Percentiles rank a stretch among this genome's conserved stretches.
These are phyloP conservation scores for Hippocampus comes DNA, from an alignment of 2,113 vertebrate species.

Conservation along the genomic window DNA sequence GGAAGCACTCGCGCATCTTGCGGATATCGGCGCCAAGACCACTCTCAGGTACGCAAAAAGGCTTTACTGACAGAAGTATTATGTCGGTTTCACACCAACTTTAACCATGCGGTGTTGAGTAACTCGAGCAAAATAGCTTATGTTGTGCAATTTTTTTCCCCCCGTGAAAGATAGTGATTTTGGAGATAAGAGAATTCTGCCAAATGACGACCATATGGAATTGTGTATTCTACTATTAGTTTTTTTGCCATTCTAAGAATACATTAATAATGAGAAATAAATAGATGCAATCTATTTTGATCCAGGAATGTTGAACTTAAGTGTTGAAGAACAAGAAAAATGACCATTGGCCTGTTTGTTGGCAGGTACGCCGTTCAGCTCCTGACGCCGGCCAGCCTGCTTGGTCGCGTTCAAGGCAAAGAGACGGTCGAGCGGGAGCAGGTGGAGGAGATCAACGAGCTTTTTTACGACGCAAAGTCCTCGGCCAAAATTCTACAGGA, in stretches of 20 bases:
- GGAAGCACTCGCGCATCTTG: constrained; percentile 87
- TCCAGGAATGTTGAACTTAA: too few species aligned
- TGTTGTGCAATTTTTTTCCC: too few species aligned
- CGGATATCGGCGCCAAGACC: constrained; percentile 94
- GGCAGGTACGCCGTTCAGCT: constrained; percentile 90
- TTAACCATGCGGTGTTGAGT: too few species aligned
- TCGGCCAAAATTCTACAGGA: constrained; percentile 97
- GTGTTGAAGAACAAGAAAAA: background rate
- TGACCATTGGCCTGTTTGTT: background rate
- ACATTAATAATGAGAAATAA: too few species aligned
- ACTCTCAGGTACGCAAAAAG: constrained; percentile 82
- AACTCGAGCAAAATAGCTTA: too few species aligned
- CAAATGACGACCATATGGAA: too few species aligned
- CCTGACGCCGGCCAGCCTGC: constrained; percentile 88
- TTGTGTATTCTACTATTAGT: too few species aligned
- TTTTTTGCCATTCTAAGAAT: too few species aligned
- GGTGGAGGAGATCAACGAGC: constrained; percentile 96
- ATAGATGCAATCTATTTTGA: too few species aligned
- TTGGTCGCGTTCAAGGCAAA: constrained; percentile 92
- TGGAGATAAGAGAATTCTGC: too few species aligned
- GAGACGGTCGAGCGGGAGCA: constrained; percentile 92
- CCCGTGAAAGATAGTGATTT: too few species aligned
- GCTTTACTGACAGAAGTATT: background rate
- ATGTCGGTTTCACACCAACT: background rate
- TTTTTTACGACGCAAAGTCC: constrained; percentile 98